These are phyloP conservation scores for Eremobia ochroleuca DNA, from an alignment of 2,888 invertebrate species.

Conservation along the genomic window DNA sequence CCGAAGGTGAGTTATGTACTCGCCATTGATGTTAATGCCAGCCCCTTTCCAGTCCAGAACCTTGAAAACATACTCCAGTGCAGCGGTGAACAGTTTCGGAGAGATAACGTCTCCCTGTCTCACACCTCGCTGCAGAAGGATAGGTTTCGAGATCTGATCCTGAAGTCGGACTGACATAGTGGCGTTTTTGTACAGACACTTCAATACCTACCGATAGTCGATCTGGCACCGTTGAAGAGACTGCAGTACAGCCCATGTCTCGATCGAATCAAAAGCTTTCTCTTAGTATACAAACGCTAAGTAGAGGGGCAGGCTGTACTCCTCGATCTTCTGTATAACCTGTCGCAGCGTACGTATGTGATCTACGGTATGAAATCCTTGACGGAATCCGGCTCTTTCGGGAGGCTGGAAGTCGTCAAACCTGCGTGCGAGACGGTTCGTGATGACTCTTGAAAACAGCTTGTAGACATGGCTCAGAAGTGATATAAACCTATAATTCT, in stretches of 20 bases:
- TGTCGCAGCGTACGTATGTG: background rate
- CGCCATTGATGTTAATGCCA: no score
- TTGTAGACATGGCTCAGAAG: no score
- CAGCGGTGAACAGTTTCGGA: background rate
- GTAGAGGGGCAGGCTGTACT: background rate
- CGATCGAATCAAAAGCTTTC: background rate
- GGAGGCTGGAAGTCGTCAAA: background rate
- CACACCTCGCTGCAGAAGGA: background rate
- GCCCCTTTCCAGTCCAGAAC: no score
- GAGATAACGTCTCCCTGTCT: background rate
- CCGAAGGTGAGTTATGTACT: no score
- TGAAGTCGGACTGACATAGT: background rate
- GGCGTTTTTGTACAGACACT: background rate
- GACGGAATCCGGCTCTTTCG: background rate
- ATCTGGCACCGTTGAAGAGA: background rate
- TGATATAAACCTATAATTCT: no score
- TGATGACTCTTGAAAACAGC: no score
- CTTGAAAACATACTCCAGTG: no score
- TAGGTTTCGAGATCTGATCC: background rate
- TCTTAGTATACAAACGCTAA: background rate
- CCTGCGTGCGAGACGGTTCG: no score
- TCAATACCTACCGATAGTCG: background rate
- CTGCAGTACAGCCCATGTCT: background rate
- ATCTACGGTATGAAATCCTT: background rate
- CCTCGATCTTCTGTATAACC: background rate